These are phyloP conservation scores for Monochamus saltuarius DNA, from an alignment of 1,140 invertebrate genomes.

Conservation along the genomic window DNA sequence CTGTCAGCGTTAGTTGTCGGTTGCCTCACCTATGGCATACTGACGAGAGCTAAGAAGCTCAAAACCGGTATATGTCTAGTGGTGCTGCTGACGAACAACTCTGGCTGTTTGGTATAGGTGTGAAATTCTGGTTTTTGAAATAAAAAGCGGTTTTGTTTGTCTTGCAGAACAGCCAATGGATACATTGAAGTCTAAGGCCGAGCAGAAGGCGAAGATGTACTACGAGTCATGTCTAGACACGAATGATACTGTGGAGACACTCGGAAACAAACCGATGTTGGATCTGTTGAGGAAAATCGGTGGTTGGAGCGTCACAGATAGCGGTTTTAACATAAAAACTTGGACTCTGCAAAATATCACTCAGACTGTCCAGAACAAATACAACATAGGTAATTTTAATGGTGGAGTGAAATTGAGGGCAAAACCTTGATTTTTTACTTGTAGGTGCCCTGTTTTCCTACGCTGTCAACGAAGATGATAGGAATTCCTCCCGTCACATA, in stretches of 20 bases:
- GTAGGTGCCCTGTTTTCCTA: conserved; percentile 78
- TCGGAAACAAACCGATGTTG: conserved; percentile 78
- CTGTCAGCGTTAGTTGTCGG: no score
- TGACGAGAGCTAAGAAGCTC: no score
- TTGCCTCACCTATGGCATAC: no score
- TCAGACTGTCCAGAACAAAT: conserved; percentile 80
- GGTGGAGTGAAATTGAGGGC: neutral
- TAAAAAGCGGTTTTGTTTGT: neutral
- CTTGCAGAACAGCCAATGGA: conserved; percentile 59
- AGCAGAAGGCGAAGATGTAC: conserved; percentile 86
- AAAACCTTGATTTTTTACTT: neutral
- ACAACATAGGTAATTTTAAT: conserved; percentile 68
- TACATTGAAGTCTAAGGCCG: conserved; percentile 73
- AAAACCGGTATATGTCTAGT: no score
- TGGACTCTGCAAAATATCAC: conserved; percentile 79
- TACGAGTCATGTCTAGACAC: conserved; percentile 92
- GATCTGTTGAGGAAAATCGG: conserved; percentile 71
- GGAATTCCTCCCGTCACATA: conserved; percentile 84
- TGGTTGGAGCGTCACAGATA: conserved; percentile 64
- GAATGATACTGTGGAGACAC: conserved; percentile 85
- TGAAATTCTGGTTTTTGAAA: no score
- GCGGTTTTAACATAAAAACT: conserved; percentile 60
- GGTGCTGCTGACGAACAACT: no score
- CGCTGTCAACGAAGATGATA: conserved; percentile 90
- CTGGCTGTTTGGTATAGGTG: no score